Percentiles rank a stretch among this genome's conserved stretches.
Conservation (phyloP, 2,113 vertebrate genomes). For the Seriola aureovittata region DNA sequence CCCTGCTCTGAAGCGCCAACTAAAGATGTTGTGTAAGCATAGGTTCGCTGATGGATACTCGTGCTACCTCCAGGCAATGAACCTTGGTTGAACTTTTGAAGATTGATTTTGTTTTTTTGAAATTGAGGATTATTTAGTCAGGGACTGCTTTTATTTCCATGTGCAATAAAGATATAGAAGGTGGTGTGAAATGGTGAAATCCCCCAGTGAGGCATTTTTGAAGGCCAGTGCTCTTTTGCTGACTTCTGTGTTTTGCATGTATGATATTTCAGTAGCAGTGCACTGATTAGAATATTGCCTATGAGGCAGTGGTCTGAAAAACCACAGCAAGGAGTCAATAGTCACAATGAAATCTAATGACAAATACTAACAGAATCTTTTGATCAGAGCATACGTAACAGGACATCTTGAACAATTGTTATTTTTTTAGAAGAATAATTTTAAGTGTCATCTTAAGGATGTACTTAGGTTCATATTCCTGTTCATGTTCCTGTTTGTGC, state of each 20-base stretch:
- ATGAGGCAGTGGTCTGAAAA: slow-evolving; percentile 33
- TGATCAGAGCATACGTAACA: slow-evolving; percentile 1
- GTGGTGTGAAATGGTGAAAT: slow-evolving; percentile 70
- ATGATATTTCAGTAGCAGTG: slow-evolving; percentile 69
- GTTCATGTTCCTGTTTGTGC: no score
- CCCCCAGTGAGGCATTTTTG: slow-evolving; percentile 66
- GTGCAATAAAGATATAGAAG: slow-evolving; percentile 65
- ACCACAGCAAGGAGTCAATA: slow-evolving; percentile 7
- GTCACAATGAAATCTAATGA: slow-evolving; percentile 14
- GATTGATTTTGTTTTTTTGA: slow-evolving; percentile 58
- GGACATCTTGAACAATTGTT: slow-evolving; percentile 12
- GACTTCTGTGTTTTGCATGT: slow-evolving; percentile 76
- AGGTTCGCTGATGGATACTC: slow-evolving; percentile 41
- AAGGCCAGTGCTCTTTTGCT: slow-evolving; percentile 75
- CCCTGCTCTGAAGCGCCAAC: slow-evolving; percentile 48
- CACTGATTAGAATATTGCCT: slow-evolving; percentile 51
- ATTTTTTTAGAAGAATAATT: slow-evolving; percentile 5
- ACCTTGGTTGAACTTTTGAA: slow-evolving; percentile 66
- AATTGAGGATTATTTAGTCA: slow-evolving; percentile 57
- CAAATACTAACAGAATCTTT: slow-evolving; percentile 19
- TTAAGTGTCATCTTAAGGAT: slow-evolving; percentile 2
- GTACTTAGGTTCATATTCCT: not conserved
- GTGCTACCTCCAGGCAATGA: slow-evolving; percentile 54
- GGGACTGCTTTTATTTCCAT: slow-evolving; percentile 55
- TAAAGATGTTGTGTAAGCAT: slow-evolving; percentile 53